These are phyloP conservation scores for Mycteria americana DNA, from an alignment of 2,797 vertebrate genomes.

Conservation along the genomic window DNA sequence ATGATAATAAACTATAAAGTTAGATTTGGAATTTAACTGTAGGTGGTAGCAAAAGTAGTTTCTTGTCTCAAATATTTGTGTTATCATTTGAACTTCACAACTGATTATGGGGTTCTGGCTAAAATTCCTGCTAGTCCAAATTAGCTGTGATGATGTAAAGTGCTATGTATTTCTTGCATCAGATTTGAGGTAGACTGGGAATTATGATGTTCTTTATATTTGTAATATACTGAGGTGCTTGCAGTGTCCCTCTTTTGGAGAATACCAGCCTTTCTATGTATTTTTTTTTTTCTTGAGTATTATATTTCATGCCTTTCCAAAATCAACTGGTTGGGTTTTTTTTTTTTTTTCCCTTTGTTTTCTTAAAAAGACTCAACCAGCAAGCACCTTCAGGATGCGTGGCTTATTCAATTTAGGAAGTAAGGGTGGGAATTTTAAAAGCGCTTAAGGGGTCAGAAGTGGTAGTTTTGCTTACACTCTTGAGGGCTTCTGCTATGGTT, in stretches of 20 bases:
- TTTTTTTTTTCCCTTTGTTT: neutral
- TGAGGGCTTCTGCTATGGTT: neutral
- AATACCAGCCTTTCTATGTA: neutral
- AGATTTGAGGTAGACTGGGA: neutral
- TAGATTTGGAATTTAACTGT: constrained; percentile 50
- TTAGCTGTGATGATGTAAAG: neutral
- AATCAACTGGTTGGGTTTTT: neutral
- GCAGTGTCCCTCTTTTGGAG: neutral
- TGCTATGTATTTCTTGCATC: neutral
- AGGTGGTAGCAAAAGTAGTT: constrained; percentile 63
- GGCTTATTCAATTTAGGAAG: neutral
- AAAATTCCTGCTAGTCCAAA: constrained; percentile 64
- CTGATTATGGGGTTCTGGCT: constrained; percentile 50
- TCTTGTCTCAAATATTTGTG: constrained; percentile 17
- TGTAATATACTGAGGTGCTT: neutral
- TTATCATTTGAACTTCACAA: constrained; percentile 9
- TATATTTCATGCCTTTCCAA: neutral
- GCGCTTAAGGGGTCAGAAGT: neutral
- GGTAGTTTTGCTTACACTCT: neutral
- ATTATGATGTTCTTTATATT: neutral
- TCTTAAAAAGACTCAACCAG: neutral
- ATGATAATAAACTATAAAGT: neutral
- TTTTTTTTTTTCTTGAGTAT: neutral
- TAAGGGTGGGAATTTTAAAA: neutral
- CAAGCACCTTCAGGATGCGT: neutral